Evolutionary conservation across 1,140 invertebrate genomes (phyloP).

Genomic region (Dinothrombium tinctorium): DNA sequence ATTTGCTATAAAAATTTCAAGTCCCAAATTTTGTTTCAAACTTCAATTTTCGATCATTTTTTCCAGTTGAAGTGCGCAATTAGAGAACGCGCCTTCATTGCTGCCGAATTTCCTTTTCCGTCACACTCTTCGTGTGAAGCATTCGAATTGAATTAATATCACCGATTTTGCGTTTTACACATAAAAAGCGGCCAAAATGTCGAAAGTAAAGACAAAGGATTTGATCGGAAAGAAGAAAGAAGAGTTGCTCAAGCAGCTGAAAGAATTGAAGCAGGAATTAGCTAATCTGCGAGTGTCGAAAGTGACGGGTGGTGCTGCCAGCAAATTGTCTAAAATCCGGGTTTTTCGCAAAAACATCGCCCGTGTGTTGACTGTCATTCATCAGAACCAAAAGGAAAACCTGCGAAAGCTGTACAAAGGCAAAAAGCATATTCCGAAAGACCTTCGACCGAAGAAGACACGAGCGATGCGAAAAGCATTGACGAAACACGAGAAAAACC

Average conservation of each 20-base stretch:
- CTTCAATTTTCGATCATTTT: too few relatives aligned
- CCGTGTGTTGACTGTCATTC: slow-evolving; percentile 92
- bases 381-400: slow-evolving; percentile 96
- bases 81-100: too few relatives aligned
- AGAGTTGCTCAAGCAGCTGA: slow-evolving; percentile 78
- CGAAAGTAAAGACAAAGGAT: slow-evolving; percentile 78
- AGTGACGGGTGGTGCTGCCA: slow-evolving; percentile 87
- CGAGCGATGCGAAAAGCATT: slow-evolving; percentile 59
- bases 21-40: too few relatives aligned
- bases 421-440: slow-evolving; percentile 61
- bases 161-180: too few relatives aligned
- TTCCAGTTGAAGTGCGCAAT: too few relatives aligned
- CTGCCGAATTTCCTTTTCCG: too few relatives aligned
- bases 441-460: slow-evolving; percentile 87
- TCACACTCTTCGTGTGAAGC: too few relatives aligned
- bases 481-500: slow-evolving; percentile 52
- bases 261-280: slow-evolving; percentile 84
- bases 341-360: slow-evolving; percentile 94
- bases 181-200: too few relatives aligned
- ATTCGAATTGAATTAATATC: too few relatives aligned
- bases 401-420: slow-evolving; percentile 75
- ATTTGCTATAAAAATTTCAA: too few relatives aligned
- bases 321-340: slow-evolving; percentile 88
- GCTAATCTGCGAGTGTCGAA: slow-evolving; percentile 68
- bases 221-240: slow-evolving; percentile 90